Evolutionary conservation across 1,140 invertebrate genomes (phyloP), one percentile per base, ranked within the genome.

Genomic region (Mylabris phalerata): DNA sequence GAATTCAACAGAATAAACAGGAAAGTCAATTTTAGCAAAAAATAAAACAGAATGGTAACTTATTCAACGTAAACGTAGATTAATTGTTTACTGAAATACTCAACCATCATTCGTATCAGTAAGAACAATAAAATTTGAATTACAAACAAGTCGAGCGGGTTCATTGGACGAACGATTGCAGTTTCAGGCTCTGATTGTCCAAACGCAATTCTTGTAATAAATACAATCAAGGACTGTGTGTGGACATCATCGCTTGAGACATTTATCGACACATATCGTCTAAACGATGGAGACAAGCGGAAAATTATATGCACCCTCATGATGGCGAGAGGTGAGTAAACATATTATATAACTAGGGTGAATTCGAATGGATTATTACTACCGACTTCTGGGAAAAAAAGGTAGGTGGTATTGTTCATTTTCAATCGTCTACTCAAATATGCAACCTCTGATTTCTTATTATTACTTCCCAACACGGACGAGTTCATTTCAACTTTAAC

Each of bases 161-260:
- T 19, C 19, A 19, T 19, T 19, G 7, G 32, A 32, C 4, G 7
- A 32, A 32, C 7, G 4, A 32, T 32, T 4, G 46, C 44, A 66
- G 67, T 73, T 71, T 67, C 66, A 69, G 70, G 72, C 71, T 65
- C 64, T 74, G 72, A 74, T 74, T 74, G 72, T 74, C 72, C 72
- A 73, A 74, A 74, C 72, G 72, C 72, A 74, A 74, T 74, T 74
- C 72, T 74, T 74, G 72, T 66, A 63, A 55, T 7, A 10, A 9
- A 32, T 63, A 68, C 67, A 42, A 70, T 64, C 72, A 71, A 74
- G 72, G 65, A 69, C 67, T 74, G 72, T 72, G 72, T 69, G 48
- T 63, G 72, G 72, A 72, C 72, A 72, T 74, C 72, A 74, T 67
- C 67, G 72, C 71, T 73, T 68, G 72, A 60, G 65, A 69, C 66